Evolutionary conservation across 1,140 invertebrate genomes (phyloP).

Genomic region (Aphidius ervi): DNA sequence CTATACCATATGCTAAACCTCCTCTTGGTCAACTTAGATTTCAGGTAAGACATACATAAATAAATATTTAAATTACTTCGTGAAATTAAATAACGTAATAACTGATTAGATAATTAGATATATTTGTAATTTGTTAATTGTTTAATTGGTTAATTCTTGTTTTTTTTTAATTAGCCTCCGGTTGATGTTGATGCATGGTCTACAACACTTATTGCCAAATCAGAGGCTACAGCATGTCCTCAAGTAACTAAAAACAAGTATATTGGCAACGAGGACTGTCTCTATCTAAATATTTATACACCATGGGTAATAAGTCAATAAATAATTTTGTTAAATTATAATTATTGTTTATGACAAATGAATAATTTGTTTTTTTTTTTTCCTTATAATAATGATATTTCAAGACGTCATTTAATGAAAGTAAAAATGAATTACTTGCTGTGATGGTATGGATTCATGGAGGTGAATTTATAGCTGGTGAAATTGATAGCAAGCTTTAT

Average conservation of each 20-base stretch:
- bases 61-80: no score
- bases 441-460: slow-evolving; percentile 59
- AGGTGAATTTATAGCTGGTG: slow-evolving; percentile 48
- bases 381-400: background rate
- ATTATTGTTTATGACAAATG: background rate
- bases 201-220: slow-evolving; percentile 12
- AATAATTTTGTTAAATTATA: no score
- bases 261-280: slow-evolving; percentile 51
- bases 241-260: slow-evolving; percentile 15
- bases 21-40: slow-evolving; percentile 29
- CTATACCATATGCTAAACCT: slow-evolving; percentile 35
- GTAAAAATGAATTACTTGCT: slow-evolving; percentile 22
- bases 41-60: slow-evolving; percentile 17
- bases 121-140: no score
- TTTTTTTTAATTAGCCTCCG: slow-evolving; percentile 21
- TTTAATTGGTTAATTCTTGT: background rate
- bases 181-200: slow-evolving; percentile 26
- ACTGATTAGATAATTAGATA: no score
- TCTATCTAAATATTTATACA: slow-evolving; percentile 64
- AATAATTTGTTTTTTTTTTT: no score
- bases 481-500: slow-evolving; percentile 24
- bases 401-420: background rate
- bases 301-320: slow-evolving; percentile 39
- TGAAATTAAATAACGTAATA: no score
- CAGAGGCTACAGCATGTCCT: slow-evolving; percentile 26